phyloP scores from a whole-genome alignment of 2,888 invertebrate genomes.

The Nephrotoma flavescens region DNA sequence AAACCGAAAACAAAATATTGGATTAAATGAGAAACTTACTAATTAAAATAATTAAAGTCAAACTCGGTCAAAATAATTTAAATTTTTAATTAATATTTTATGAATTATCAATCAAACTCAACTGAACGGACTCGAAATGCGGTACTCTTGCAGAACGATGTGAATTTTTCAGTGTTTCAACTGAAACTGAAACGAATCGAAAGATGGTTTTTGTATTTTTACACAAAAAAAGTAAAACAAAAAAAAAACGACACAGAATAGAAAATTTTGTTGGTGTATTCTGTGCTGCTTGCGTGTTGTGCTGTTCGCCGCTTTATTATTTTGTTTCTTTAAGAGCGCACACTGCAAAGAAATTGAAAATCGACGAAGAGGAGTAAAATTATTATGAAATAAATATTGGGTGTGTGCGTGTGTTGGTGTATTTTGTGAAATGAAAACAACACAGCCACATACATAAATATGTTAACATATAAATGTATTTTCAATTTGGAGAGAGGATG shows the following conservation, averaged over 20 bases:
- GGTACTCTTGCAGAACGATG: background rate
- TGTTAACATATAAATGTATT: no score
- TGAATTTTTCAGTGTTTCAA: background rate
- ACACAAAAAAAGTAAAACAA: background rate
- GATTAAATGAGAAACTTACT: background rate
- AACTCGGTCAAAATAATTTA: background rate
- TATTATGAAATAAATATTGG: background rate
- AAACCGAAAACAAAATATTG: background rate
- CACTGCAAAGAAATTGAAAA: background rate
- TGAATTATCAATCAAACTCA: background rate
- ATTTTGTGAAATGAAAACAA: background rate
- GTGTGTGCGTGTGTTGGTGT: background rate
- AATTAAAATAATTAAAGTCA: background rate
- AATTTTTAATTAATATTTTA: background rate
- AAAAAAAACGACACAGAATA: background rate
- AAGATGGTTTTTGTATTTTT: background rate
- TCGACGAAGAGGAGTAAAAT: background rate
- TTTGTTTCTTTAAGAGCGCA: background rate
- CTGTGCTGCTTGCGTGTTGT: background rate
- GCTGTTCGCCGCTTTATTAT: background rate
- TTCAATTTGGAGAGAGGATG: background rate
- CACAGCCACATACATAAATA: background rate
- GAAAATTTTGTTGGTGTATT: background rate
- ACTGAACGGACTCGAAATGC: background rate
- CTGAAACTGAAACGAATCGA: background rate